These are phyloP conservation scores for Montipora sp. DNA, from an alignment of 64 coral and sea anemone species.

Conservation along the genomic window DNA sequence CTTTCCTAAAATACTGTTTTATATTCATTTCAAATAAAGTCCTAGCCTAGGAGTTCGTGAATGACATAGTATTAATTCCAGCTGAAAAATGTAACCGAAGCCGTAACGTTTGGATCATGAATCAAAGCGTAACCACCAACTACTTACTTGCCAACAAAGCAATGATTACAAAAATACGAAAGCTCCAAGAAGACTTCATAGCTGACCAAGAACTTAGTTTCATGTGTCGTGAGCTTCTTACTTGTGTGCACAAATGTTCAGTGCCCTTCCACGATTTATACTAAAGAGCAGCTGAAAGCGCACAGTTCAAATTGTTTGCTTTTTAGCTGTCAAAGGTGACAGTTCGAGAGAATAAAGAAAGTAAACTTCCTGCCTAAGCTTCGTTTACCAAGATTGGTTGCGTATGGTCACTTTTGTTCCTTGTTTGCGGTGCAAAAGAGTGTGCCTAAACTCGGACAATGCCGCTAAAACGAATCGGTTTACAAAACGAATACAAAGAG, in stretches of 20 bases:
- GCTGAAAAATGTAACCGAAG: no score
- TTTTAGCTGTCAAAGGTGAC: slow-evolving; percentile 2
- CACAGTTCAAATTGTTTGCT: slow-evolving; percentile 17
- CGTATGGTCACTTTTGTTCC: not conserved
- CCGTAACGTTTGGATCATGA: not conserved
- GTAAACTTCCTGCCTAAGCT: slow-evolving; percentile 5
- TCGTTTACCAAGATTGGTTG: not conserved
- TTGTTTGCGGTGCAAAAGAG: slow-evolving; percentile 12
- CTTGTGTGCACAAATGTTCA: not conserved
- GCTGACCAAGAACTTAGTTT: not conserved
- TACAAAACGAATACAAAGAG: not conserved
- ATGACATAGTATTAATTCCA: no score
- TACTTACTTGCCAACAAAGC: not conserved
- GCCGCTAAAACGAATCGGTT: not conserved
- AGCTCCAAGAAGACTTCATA: not conserved
- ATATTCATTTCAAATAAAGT: no score
- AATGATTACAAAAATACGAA: not conserved
- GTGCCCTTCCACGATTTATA: not conserved
- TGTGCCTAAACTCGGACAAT: not conserved
- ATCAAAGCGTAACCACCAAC: not conserved
- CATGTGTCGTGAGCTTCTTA: no score
- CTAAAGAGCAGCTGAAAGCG: slow-evolving; percentile 7
- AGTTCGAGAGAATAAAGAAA: not conserved
- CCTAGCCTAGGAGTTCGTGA: no score
- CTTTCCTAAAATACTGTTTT: not conserved